Evolutionary conservation across 2,888 invertebrate species (phyloP), one percentile per base, ranked within the genome.

Genomic region (Drosophila histrio): DNA sequence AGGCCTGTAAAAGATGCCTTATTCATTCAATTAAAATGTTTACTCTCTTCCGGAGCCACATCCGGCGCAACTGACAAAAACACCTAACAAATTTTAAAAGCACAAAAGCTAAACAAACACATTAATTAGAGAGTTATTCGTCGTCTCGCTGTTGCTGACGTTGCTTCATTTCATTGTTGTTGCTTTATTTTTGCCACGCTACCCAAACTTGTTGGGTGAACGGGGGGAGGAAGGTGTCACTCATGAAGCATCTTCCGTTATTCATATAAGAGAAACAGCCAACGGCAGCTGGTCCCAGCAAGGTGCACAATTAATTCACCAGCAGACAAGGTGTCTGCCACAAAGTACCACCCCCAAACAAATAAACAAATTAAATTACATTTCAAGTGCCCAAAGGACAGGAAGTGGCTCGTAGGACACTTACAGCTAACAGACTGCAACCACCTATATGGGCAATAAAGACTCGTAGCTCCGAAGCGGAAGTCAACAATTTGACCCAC

Each of bases 301-400:
- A 79, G 74, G 72, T 70, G 63, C 59, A 54, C 73, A 82, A 79
- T 85, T 85, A 82, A 81, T 82, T 82, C 65, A 75, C 44, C 56
- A 52, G 60, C 64, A 73, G 73, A 73, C 62, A 36, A 61, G 60
- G 44, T 44, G 50, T 34, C 39, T 64, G 64, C 46, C 70, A 34
- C 50, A 59, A 47, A 53, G 41, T 24, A 32, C 24, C 32, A 26
- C 28, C 38, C n/a, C 30, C 30, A 62, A 56, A 68, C 86, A 85
- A 85, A 82, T 83, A 82, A 87, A 82, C 88, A 87, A 87, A 85
- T 85, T 87, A 85, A 87, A 85, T 85, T 85, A 79, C 79, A 82
- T 65, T 79, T 86, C 62, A 69, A 82, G 86, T 70, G 58, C 28
- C 30, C 53, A 50, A 52, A 50, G 54, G 46, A 65, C 74, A 65